These are phyloP conservation scores for Pseudomyrmex pallidus DNA, from an alignment of 1,140 invertebrate genomes.

Conservation along the genomic window DNA sequence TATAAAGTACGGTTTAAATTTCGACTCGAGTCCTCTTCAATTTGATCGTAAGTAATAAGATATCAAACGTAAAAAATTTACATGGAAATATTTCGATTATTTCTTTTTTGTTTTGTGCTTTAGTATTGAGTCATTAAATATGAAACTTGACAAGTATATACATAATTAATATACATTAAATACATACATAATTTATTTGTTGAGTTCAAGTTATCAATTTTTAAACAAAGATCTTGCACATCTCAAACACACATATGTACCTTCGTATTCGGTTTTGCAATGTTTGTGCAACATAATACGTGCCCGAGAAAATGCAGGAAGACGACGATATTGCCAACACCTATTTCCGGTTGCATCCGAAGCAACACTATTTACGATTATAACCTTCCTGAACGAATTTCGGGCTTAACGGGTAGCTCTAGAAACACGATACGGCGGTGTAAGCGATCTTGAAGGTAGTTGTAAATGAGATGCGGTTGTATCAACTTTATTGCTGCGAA, in stretches of 20 bases:
- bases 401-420: constrained; percentile 62
- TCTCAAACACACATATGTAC: background rate
- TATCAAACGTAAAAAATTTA: constrained; percentile 11
- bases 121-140: no score
- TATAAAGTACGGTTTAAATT: no score
- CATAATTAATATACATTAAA: no score
- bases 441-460: constrained; percentile 47
- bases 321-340: constrained; percentile 42
- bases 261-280: background rate
- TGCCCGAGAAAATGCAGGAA: constrained; percentile 58
- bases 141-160: no score
- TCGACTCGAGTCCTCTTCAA: no score
- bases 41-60: constrained; percentile 12
- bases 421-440: background rate
- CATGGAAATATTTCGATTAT: constrained; percentile 4
- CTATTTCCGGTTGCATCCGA: constrained; percentile 18
- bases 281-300: constrained; percentile 42
- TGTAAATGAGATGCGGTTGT: constrained; percentile 65
- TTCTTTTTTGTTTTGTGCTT: no score
- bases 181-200: constrained; percentile 10
- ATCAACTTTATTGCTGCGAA: constrained; percentile 7
- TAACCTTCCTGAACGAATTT: constrained; percentile 68
- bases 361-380: constrained; percentile 72
- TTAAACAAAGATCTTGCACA: background rate
- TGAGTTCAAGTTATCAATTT: constrained; percentile 41